These are phyloP conservation scores for Linurgus olivaceus DNA, from an alignment of 2,797 vertebrate genomes.

Conservation along the genomic window DNA sequence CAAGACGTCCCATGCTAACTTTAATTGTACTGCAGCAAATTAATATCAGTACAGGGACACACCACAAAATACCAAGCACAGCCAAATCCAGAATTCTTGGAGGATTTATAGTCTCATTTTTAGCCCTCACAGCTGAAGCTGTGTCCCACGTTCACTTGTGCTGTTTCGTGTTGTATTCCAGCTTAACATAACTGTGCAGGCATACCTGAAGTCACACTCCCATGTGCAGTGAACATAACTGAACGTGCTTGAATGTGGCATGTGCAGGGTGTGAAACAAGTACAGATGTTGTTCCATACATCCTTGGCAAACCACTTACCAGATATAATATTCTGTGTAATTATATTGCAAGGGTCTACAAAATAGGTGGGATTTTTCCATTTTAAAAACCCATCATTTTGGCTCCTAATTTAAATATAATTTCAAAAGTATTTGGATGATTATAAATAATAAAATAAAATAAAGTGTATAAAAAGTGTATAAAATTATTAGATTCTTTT, in stretches of 20 bases:
- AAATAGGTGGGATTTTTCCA: background rate
- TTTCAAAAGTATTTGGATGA: background rate
- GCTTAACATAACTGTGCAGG: background rate
- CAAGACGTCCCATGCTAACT: background rate
- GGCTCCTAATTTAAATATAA: background rate
- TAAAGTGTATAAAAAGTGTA: too few species aligned
- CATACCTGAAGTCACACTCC: background rate
- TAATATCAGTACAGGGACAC: background rate
- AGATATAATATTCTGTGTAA: background rate
- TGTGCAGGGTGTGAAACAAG: background rate
- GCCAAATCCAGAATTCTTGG: background rate
- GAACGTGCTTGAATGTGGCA: background rate
- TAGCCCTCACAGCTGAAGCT: background rate
- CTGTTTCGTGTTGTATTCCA: background rate
- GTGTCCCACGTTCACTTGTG: background rate
- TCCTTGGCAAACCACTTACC: background rate
- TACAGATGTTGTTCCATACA: background rate
- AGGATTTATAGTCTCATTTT: background rate
- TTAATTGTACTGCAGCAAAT: background rate
- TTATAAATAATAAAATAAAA: too few species aligned
- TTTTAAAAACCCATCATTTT: accelerated
- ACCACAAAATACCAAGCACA: background rate
- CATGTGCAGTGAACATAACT: background rate
- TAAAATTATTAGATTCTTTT: background rate
- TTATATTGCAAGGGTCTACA: background rate